phyloP scores from a whole-genome alignment of 1,140 invertebrate species.

The Orchestia grillus region DNA sequence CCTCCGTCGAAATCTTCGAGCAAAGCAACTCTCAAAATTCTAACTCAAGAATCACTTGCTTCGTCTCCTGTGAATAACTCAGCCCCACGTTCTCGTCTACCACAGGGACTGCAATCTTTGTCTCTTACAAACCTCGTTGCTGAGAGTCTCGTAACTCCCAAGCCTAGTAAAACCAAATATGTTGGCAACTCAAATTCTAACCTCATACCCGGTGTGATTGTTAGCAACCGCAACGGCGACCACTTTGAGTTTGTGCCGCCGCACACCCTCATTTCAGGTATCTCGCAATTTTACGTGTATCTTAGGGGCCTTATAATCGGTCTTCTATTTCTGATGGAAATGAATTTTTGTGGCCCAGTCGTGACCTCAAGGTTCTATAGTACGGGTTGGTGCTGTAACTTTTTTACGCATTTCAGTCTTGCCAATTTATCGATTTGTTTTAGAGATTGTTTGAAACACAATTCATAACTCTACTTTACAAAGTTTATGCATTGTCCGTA shows the following conservation, averaged over 20 bases:
- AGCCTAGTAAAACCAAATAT: slow-evolving; percentile 58
- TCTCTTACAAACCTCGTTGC: slow-evolving; percentile 53
- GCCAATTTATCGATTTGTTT: neutral
- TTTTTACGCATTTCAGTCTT: neutral
- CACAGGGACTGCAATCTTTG: slow-evolving; percentile 61
- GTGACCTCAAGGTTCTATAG: neutral
- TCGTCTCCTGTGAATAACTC: neutral
- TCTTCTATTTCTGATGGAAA: neutral
- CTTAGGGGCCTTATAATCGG: neutral
- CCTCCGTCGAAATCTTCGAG: neutral
- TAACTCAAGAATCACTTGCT: neutral
- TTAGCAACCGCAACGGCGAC: slow-evolving; percentile 52
- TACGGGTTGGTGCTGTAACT: neutral
- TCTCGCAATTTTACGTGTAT: neutral
- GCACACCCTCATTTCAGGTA: slow-evolving; percentile 64
- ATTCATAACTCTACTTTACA: neutral
- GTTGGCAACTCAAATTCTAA: slow-evolving; percentile 50
- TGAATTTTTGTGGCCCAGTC: neutral
- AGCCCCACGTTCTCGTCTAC: slow-evolving; percentile 37
- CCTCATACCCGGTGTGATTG: slow-evolving; percentile 51
- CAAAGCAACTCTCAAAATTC: neutral
- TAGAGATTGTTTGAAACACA: neutral
- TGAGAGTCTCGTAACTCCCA: slow-evolving; percentile 57
- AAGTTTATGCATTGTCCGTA: neutral
- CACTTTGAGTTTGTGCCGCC: slow-evolving; percentile 56